Percentiles rank a stretch among this genome's conserved stretches.
These are phyloP conservation scores for Rosalia funebris DNA, from an alignment of 2,888 invertebrate genomes.

Conservation along the genomic window DNA sequence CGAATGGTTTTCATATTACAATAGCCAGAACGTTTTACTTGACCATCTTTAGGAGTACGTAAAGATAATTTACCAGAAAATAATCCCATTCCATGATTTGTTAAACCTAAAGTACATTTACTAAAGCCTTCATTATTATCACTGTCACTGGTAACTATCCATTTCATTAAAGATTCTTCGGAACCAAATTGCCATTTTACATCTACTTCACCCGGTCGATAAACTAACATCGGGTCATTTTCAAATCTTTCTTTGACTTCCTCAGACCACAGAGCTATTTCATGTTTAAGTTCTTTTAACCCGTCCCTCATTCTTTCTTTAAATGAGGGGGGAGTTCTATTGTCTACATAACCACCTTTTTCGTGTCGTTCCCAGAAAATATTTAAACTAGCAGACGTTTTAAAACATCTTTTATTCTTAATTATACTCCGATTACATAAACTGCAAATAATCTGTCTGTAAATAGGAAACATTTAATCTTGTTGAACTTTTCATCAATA, in stretches of 20 bases:
- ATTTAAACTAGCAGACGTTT: constrained; percentile 49
- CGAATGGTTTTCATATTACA: constrained; percentile 79
- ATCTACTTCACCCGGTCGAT: constrained; percentile 71
- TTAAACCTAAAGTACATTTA: constrained; percentile 72
- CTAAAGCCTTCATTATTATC: constrained; percentile 87
- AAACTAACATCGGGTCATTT: constrained; percentile 56
- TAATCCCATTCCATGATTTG: constrained; percentile 74
- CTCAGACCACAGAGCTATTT: constrained; percentile 72
- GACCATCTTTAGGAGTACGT: constrained; percentile 83
- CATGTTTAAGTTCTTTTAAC: constrained; percentile 72
- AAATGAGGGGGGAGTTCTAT: constrained; percentile 61
- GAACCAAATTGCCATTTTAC: constrained; percentile 77
- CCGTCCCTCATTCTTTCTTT: constrained; percentile 72
- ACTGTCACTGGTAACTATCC: constrained; percentile 80
- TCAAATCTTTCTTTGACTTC: constrained; percentile 68
- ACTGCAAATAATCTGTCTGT: constrained; percentile 17
- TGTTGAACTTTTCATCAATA: not conserved
- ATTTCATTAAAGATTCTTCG: constrained; percentile 72
- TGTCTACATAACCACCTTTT: constrained; percentile 70
- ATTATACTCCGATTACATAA: constrained; percentile 26
- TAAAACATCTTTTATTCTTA: constrained; percentile 40
- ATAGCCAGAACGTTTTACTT: constrained; percentile 81
- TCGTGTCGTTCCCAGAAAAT: constrained; percentile 70
- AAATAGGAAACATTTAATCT: constrained; percentile 32
- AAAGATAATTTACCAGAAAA: constrained; percentile 79